Base-by-base conservation (phyloP, 2,113 vertebrate species). In the Syrrhaptes paradoxus region DNA sequence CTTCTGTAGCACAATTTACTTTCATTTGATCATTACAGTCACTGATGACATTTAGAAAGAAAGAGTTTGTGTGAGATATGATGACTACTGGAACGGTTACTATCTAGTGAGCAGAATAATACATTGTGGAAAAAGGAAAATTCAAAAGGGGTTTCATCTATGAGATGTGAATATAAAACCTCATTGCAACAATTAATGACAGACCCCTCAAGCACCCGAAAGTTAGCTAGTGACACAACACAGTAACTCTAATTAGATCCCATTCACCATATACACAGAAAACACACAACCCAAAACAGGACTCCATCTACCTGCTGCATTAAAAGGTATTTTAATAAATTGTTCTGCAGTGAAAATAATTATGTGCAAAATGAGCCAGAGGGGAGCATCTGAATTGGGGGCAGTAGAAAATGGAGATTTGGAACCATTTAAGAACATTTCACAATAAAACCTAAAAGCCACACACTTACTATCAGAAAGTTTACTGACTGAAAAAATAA, bases 1-100 rank as follows among this genome's bases (percentile, higher is more conserved):
- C 94, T 96, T 90, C 73, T 81, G 62, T 66, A 93, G 54, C 68
- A 90, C 80, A 86, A 76, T 94, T 93, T 95, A 46, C 89, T 90
- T 89, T 90, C 90, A 75, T 62, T 78, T 49, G 45, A 93, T 93
- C 70, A 61, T 93, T 90, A 61, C 73, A 96, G 68, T 83, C 80
- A 85, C 76, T 34, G 1, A 32, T 90, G 83, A 92, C 86, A 85
- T 89, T 93, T 85, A 72, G 45, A 81, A 89, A 85, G 29, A 71
- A 81, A 73, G 41, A 34, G 46, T 86, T 90, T 54, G 15, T 65
- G 14, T 87, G 52, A 93, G 43, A 90, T 67, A 65, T 6, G n/a
- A 75, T 78, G 79, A 78, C 83, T 94, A 41, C 31, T 43, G 36
- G 73, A 78, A 68, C 20, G 65, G 80, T 76, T 90, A 36, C 68